Conservation (phyloP, 2,113 vertebrate genomes). For the Ellobius talpinus region DNA sequence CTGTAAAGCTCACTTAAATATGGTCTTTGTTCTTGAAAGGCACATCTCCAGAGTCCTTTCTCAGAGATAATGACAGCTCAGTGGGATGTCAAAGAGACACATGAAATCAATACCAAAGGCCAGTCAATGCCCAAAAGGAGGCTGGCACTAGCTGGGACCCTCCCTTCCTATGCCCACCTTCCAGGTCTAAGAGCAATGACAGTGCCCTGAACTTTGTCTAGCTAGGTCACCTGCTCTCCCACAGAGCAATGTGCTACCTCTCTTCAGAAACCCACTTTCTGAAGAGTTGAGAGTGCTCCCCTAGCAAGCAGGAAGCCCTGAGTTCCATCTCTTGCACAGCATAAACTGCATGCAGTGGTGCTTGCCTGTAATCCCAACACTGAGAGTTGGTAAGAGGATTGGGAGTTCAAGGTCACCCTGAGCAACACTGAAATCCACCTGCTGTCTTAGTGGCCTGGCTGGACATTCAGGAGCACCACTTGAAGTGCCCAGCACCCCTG, state of each 20-base stretch:
- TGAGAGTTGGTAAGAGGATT: neutral
- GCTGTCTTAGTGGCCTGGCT: neutral
- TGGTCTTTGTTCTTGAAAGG: neutral
- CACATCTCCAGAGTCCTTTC: neutral
- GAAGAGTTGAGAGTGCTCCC: neutral
- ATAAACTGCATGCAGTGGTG: neutral
- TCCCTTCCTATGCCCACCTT: neutral
- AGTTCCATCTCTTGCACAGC: neutral
- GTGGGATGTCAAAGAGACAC: neutral
- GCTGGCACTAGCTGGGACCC: neutral
- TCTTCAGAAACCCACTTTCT: neutral
- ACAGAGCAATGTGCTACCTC: neutral
- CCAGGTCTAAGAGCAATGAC: neutral
- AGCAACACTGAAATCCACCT: neutral
- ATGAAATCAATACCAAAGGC: neutral
- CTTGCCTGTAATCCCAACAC: neutral
- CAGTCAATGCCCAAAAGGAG: neutral
- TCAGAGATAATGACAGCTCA: neutral
- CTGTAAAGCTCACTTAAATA: neutral
- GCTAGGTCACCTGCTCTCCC: too few species aligned
- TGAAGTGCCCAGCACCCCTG: neutral
- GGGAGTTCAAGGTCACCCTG: neutral
- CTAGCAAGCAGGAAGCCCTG: neutral
- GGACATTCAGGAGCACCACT: neutral
- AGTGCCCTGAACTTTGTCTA: too few species aligned